Conservation (phyloP, 2,113 vertebrate species). For the Irena cyanogastra region DNA sequence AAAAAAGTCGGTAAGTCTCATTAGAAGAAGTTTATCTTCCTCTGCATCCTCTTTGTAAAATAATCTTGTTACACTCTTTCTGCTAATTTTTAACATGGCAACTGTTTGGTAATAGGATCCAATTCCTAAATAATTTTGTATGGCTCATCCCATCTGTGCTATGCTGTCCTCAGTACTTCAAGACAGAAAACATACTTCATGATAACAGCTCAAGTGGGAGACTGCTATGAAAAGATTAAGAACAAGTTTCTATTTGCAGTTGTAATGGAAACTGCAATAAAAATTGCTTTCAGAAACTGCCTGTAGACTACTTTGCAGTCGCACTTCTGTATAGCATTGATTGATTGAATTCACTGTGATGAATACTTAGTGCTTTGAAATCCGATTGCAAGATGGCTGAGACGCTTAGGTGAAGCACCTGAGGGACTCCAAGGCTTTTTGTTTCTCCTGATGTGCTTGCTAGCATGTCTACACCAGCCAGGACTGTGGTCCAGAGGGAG, state of each 20-base stretch:
- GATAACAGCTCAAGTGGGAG: constrained; percentile 11
- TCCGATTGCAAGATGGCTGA: neutral
- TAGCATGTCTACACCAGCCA: neutral
- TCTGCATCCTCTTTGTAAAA: neutral
- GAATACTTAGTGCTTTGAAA: constrained; percentile 23
- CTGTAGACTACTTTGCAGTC: neutral
- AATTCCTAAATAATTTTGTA: constrained; percentile 32
- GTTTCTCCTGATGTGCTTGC: neutral
- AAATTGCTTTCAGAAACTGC: constrained; percentile 10
- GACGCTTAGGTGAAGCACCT: neutral
- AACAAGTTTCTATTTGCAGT: constrained; percentile 11
- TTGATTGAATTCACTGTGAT: neutral
- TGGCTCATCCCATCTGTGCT: neutral
- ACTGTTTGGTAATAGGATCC: constrained; percentile 14
- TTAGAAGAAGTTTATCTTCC: constrained; percentile 16
- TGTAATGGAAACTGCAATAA: constrained; percentile 19
- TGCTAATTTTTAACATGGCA: neutral
- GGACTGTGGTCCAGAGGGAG: neutral
- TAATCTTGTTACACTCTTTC: neutral
- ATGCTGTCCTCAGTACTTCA: neutral
- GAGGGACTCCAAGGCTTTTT: neutral
- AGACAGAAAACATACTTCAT: neutral
- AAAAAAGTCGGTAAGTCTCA: neutral
- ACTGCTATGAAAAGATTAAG: neutral
- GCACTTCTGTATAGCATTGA: neutral